A percentile compares a stretch with the other conserved stretches of the same genome.
Conservation (phyloP, 2,797 vertebrate species). For the Pseudocheirus occidentalis region DNA sequence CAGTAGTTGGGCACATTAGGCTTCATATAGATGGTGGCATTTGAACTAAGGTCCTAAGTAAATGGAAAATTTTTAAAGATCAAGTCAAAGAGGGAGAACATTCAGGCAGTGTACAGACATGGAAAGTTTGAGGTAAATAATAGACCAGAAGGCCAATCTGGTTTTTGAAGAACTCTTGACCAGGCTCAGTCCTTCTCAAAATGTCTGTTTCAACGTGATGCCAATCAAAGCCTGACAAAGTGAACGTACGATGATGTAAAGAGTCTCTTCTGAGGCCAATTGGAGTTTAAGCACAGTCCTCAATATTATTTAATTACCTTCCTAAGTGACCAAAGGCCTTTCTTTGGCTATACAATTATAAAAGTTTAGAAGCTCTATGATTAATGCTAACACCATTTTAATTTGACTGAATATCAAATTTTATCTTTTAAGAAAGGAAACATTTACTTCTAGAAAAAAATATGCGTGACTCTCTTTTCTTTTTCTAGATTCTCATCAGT, state of each 20-base stretch:
- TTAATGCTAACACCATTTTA: slow-evolving; percentile 51
- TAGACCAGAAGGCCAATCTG: neutral
- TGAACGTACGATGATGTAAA: slow-evolving; percentile 1
- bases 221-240: neutral
- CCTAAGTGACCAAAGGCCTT: slow-evolving; percentile 43
- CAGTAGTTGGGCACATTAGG: neutral
- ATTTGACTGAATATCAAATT: slow-evolving; percentile 42
- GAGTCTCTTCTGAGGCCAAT: neutral
- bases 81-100: neutral
- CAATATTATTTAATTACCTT: slow-evolving; percentile 60
- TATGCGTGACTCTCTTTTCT: neutral
- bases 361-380: slow-evolving; percentile 56
- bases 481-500: neutral
- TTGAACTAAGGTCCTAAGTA: neutral
- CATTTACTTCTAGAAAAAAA: slow-evolving; percentile 22
- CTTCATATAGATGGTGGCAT: neutral
- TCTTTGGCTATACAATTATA: slow-evolving; percentile 30
- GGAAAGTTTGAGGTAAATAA: neutral
- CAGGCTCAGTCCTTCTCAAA: neutral
- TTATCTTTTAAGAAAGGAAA: slow-evolving; percentile 11
- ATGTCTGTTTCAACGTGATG: neutral
- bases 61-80: neutral
- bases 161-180: neutral
- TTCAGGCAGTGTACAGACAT: neutral
- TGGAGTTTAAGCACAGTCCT: slow-evolving; percentile 18